Conservation (phyloP, 1,140 invertebrate genomes). For the Zaprionus gabonicus region DNA sequence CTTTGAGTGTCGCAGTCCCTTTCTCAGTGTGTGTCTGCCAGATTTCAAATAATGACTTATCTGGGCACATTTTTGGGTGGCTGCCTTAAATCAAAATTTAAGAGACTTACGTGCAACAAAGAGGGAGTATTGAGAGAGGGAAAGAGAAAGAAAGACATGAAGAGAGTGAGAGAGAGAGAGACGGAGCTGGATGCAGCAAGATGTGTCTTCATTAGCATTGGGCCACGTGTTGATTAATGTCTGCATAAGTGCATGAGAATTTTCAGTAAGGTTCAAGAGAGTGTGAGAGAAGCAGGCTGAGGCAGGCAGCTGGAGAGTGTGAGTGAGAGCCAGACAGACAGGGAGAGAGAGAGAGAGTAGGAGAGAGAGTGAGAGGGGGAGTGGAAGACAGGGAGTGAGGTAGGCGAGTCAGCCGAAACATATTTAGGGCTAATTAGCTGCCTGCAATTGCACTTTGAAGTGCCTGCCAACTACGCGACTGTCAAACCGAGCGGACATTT, state of each 20-base stretch:
- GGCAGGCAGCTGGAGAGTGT: background rate
- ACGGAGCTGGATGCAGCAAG: conserved; percentile 8
- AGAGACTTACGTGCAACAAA: background rate
- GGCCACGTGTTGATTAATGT: conserved; percentile 60
- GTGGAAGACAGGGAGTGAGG: background rate
- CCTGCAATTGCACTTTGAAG: conserved; percentile 75
- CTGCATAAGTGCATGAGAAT: conserved; percentile 37
- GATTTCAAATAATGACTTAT: conserved; percentile 70
- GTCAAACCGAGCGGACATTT: conserved; percentile 55
- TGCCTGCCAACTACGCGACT: conserved; percentile 70
- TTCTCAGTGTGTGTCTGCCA: conserved; percentile 38
- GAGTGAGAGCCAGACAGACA: background rate
- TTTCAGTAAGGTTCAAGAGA: conserved; percentile 4
- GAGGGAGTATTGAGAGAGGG: background rate
- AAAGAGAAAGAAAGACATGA: background rate
- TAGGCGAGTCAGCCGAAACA: conserved; percentile 14
- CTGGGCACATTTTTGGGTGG: conserved; percentile 66
- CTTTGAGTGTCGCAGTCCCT: background rate
- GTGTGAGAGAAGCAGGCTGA: too few relatives aligned
- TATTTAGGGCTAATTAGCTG: conserved; percentile 72
- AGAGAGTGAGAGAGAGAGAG: conserved; percentile 2
- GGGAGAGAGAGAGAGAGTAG: background rate
- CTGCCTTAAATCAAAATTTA: conserved; percentile 65
- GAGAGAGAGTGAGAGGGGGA: too few relatives aligned
- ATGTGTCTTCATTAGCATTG: conserved; percentile 55